phyloP scores from a whole-genome alignment of 2,113 vertebrate genomes.

The Myrmecophaga tridactyla region DNA sequence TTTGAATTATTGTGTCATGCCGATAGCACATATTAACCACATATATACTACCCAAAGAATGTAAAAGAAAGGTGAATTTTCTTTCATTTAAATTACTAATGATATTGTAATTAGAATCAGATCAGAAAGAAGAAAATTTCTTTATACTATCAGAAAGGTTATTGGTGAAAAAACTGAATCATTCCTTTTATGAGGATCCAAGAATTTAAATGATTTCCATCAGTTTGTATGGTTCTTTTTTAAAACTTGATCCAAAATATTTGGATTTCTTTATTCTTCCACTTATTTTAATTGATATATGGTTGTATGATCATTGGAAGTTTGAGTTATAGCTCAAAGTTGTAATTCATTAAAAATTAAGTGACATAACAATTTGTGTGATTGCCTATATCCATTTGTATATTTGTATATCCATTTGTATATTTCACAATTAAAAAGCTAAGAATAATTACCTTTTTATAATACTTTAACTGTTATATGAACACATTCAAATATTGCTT shows the following conservation, averaged over 20 bases:
- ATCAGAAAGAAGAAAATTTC: slow-evolving; percentile 24
- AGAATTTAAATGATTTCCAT: neutral
- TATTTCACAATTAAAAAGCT: neutral
- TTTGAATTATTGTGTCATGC: neutral
- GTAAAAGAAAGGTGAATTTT: slow-evolving; percentile 38
- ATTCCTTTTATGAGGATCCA: neutral
- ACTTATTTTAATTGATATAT: neutral
- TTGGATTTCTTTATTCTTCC: neutral
- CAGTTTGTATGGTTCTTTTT: neutral
- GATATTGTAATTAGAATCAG: slow-evolving; percentile 17
- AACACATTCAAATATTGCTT: neutral
- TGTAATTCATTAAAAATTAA: slow-evolving; percentile 10
- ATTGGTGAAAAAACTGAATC: neutral
- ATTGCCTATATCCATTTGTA: neutral
- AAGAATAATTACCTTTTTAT: neutral
- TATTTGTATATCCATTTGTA: neutral
- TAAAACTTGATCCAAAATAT: slow-evolving; percentile 32
- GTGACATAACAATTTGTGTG: neutral
- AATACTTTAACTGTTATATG: neutral
- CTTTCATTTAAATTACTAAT: slow-evolving; percentile 4
- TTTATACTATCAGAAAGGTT: neutral
- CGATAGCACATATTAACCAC: neutral
- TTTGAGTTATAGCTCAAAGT: neutral
- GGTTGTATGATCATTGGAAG: neutral
- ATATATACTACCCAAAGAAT: neutral